A percentile compares a stretch with the other conserved stretches of the same genome.
Conservation (phyloP, 2,113 vertebrate species). For the Motacilla alba region DNA sequence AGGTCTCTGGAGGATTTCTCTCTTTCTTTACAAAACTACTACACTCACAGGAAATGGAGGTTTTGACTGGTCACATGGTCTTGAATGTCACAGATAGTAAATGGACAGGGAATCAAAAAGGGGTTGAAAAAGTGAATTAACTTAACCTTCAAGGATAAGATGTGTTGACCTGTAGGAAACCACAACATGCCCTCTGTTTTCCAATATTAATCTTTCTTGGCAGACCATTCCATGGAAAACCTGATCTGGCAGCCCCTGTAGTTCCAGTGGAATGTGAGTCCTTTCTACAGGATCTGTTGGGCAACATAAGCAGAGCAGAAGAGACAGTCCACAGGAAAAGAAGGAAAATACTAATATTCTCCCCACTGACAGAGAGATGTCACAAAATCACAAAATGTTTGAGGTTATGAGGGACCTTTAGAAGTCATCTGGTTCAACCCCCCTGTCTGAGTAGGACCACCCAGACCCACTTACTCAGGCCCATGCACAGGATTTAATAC, state of each 20-base stretch:
- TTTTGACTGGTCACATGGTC: neutral
- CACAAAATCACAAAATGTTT: neutral
- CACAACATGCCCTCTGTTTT: neutral
- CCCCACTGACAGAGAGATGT: neutral
- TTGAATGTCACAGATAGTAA: neutral
- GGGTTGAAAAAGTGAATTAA: neutral
- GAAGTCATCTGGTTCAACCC: neutral
- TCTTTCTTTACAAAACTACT: neutral
- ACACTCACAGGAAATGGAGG: neutral
- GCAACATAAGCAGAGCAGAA: neutral
- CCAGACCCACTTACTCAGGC: neutral
- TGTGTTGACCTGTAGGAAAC: neutral
- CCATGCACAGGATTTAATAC: neutral
- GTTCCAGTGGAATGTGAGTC: neutral
- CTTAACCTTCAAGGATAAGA: neutral
- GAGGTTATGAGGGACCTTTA: neutral
- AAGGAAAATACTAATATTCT: neutral
- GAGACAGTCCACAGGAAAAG: neutral
- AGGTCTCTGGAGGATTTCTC: neutral
- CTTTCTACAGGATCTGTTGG: neutral
- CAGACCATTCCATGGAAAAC: neutral
- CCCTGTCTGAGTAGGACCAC: neutral
- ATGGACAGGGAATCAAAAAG: neutral
- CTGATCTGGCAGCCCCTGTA: neutral
- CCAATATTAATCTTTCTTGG: neutral